Conservation (phyloP, 2,797 vertebrate genomes). For the Rhynchotus rufescens region DNA sequence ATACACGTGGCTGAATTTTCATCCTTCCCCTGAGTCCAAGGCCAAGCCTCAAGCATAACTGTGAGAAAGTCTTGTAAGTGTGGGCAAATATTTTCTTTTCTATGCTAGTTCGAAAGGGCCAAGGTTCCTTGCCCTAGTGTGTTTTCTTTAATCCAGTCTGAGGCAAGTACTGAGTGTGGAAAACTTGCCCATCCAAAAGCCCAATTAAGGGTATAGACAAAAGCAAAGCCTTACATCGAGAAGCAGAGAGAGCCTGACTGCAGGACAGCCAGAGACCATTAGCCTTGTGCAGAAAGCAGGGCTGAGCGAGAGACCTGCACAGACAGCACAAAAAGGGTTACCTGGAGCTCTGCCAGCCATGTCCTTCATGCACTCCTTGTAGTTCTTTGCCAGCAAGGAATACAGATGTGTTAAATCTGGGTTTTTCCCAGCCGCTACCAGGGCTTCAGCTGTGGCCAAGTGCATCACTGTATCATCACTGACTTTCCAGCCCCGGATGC, state of each 20-base stretch:
- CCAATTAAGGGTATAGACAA: fast-evolving
- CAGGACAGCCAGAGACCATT: neutral
- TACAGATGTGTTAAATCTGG: constrained; percentile 62
- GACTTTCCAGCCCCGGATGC: constrained; percentile 75
- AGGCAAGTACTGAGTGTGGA: neutral
- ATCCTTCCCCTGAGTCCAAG: neutral
- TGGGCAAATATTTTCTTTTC: neutral
- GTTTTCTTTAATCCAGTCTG: neutral
- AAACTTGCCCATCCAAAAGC: neutral
- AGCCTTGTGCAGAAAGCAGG: neutral
- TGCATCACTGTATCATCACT: constrained; percentile 88
- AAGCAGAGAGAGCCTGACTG: neutral
- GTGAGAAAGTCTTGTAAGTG: neutral
- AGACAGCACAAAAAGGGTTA: constrained; percentile 31
- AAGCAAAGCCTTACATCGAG: neutral
- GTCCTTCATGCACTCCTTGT: constrained; percentile 84
- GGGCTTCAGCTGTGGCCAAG: constrained; percentile 83
- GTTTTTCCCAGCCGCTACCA: constrained; percentile 65
- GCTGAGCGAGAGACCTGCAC: neutral
- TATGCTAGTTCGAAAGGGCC: neutral
- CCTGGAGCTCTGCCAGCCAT: constrained; percentile 84
- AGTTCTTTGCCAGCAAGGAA: constrained; percentile 78
- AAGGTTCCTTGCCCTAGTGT: neutral
- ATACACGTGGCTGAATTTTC: neutral
- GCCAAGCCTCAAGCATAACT: neutral